phyloP scores from a whole-genome alignment of 2,113 vertebrate species.

The Catharus bicknelli region DNA sequence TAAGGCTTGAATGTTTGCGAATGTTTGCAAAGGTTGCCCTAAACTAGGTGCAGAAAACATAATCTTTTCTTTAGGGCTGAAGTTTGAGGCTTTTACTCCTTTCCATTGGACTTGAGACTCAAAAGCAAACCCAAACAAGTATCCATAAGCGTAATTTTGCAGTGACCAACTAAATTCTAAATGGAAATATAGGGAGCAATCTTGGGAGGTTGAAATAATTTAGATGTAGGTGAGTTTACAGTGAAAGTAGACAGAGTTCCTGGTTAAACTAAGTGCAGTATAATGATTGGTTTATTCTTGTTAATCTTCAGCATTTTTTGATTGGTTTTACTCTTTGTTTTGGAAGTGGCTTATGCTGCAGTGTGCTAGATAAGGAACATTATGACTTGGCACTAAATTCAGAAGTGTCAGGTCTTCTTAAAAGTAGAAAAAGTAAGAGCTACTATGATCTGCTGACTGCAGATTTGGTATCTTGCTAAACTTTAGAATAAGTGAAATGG shows the following conservation, averaged over 20 bases:
- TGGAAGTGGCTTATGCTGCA: background rate
- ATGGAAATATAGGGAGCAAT: background rate
- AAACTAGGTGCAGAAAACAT: background rate
- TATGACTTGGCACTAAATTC: background rate
- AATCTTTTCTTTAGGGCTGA: background rate
- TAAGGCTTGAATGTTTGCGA: background rate
- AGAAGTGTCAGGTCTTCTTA: background rate
- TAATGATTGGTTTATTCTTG: background rate
- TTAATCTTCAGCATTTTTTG: background rate
- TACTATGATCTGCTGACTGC: background rate
- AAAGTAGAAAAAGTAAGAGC: background rate
- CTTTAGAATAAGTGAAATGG: background rate
- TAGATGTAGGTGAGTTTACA: background rate
- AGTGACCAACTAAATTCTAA: background rate
- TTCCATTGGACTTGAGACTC: background rate
- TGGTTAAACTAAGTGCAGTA: background rate
- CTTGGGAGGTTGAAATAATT: background rate
- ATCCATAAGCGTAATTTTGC: rapidly evolving
- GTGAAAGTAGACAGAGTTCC: background rate
- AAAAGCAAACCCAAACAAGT: background rate
- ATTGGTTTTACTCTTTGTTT: background rate
- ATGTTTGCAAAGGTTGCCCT: background rate
- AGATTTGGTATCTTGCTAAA: background rate
- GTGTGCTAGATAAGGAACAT: background rate
- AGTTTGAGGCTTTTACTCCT: background rate